Percentiles rank a stretch among this genome's conserved stretches.
phyloP scores from a whole-genome alignment of 1,140 invertebrate genomes.

The Drosophila kepulauana region DNA sequence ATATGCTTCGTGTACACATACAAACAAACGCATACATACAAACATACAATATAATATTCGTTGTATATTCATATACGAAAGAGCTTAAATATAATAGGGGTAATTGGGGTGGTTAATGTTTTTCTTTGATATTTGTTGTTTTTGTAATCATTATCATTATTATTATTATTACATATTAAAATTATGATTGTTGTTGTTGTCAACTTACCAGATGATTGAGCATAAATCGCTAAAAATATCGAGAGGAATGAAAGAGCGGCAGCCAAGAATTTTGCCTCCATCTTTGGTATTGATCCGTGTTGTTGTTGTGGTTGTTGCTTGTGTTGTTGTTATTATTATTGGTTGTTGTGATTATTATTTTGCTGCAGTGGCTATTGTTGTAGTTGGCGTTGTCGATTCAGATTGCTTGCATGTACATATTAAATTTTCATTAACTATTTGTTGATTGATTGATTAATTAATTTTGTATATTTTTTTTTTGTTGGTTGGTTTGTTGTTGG shows the following conservation, averaged over 20 bases:
- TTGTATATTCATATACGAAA: conserved; percentile 23
- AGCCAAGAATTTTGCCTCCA: conserved; percentile 85
- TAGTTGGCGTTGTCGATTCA: conserved; percentile 53
- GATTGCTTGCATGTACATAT: conserved; percentile 72
- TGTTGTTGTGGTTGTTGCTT: conserved; percentile 61
- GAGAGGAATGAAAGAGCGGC: conserved; percentile 85
- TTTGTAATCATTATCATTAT: conserved; percentile 22
- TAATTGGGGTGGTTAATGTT: conserved; percentile 22
- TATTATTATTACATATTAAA: conserved; percentile 4
- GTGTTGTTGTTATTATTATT: conserved; percentile 42
- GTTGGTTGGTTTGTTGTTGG: conserved; percentile 28
- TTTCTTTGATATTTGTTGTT: conserved; percentile 35
- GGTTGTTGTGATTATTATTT: conserved; percentile 54
- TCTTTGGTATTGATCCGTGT: conserved; percentile 85
- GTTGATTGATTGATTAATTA: conserved; percentile 62
- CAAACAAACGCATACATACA: background rate
- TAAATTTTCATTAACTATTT: conserved; percentile 71
- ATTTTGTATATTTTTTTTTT: conserved; percentile 35
- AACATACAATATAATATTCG: background rate
- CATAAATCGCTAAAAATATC: conserved; percentile 85
- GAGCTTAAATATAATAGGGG: conserved; percentile 36
- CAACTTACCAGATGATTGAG: conserved; percentile 82
- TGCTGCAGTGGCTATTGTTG: conserved; percentile 45
- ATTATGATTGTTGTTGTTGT: conserved; percentile 38
- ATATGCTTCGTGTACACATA: conserved; percentile 10